These are phyloP conservation scores for Agrilus mali DNA, from an alignment of 2,888 invertebrate genomes.

Conservation along the genomic window DNA sequence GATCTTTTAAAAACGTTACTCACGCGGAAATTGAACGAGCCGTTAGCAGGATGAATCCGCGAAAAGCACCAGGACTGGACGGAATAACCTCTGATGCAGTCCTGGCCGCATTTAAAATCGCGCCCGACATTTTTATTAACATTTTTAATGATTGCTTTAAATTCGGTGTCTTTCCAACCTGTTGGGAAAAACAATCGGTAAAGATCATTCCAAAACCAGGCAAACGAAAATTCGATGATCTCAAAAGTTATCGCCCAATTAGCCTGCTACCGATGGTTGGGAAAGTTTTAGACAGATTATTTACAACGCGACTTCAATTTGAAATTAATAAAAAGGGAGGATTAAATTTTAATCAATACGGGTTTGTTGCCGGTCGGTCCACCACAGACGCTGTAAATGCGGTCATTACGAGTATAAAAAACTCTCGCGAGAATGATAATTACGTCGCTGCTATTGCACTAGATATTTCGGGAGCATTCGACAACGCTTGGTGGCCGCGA, in stretches of 20 bases:
- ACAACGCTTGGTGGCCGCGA: too few relatives aligned
- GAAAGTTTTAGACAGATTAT: too few relatives aligned
- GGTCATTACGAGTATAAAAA: too few relatives aligned
- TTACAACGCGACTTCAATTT: too few relatives aligned
- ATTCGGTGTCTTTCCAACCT: conserved; percentile 2
- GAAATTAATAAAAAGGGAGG: too few relatives aligned
- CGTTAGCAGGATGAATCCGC: not conserved
- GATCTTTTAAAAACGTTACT: not conserved
- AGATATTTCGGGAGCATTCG: too few relatives aligned
- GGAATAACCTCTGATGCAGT: conserved; percentile 4
- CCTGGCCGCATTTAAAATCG: not conserved
- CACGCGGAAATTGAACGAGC: not conserved
- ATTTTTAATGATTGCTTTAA: conserved; percentile 5
- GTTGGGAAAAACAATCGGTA: conserved; percentile 3
- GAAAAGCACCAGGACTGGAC: conserved; percentile 6
- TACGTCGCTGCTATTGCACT: too few relatives aligned
- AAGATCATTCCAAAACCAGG: conserved; percentile 3
- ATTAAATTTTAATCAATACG: too few relatives aligned
- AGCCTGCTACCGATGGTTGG: conserved; percentile 6
- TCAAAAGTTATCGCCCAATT: conserved; percentile 2
- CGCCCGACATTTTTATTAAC: not conserved
- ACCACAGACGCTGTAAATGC: too few relatives aligned
- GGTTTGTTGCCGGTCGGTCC: too few relatives aligned
- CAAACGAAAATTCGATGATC: not conserved
- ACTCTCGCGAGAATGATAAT: too few relatives aligned